Evolutionary conservation across 2,888 invertebrate genomes (phyloP).

Genomic region (Tupiocoris notatus): DNA sequence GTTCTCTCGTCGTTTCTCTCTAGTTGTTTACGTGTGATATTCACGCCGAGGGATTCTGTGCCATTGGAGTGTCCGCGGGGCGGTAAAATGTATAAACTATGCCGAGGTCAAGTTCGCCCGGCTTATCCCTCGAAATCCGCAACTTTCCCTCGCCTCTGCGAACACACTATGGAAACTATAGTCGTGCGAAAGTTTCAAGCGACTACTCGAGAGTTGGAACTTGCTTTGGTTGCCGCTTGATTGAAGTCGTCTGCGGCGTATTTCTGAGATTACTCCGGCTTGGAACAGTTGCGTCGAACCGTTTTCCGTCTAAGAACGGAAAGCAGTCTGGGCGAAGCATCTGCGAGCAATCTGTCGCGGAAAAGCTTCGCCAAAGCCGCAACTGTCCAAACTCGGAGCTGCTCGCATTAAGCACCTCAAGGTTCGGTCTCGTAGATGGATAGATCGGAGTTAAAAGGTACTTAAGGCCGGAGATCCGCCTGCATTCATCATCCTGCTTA

Average conservation of each 20-base stretch:
- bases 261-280: not conserved
- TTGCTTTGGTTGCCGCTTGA: not conserved
- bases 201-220: too few relatives aligned
- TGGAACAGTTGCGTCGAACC: not conserved
- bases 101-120: too few relatives aligned
- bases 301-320: not conserved
- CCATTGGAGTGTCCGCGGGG: too few relatives aligned
- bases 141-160: too few relatives aligned
- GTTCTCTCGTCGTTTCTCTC: too few relatives aligned
- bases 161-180: too few relatives aligned
- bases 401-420: constrained; percentile 6
- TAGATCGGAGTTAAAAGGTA: not conserved
- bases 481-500: not conserved
- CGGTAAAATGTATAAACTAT: too few relatives aligned
- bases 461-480: not conserved
- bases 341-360: constrained; percentile 7
- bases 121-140: not conserved
- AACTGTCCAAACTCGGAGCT: constrained; percentile 9
- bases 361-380: constrained; percentile 7
- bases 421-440: not conserved
- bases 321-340: not conserved
- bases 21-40: too few relatives aligned
- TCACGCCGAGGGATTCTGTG: too few relatives aligned
- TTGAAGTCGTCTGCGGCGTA: not conserved
- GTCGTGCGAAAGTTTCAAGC: too few relatives aligned